A percentile compares a stretch with the other conserved stretches of the same genome.
phyloP scores from a whole-genome alignment of 2,797 vertebrate species.

The Pangasius macronema region DNA sequence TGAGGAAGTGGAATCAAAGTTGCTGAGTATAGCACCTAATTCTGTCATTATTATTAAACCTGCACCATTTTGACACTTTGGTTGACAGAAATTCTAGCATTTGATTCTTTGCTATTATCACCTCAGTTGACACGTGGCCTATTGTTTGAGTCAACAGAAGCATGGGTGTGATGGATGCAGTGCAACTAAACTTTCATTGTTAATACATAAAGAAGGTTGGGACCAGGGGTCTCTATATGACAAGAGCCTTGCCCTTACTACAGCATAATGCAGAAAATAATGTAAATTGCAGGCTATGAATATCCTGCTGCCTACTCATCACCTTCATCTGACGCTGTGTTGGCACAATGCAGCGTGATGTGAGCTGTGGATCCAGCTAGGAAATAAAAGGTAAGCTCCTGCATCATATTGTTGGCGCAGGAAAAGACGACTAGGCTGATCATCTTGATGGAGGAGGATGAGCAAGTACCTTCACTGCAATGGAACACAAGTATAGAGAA shows the following conservation, averaged over 20 bases:
- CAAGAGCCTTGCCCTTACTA: not conserved
- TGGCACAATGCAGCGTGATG: not conserved
- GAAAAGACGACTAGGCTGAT: not conserved
- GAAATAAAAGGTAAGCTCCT: constrained; percentile 3
- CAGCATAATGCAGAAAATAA: constrained; percentile 19
- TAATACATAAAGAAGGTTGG: not conserved
- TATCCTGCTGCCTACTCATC: constrained; percentile 23
- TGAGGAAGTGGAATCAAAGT: constrained; percentile 11
- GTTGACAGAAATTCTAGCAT: not conserved
- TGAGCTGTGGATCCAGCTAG: not conserved
- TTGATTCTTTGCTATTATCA: not conserved
- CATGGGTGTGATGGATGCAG: not conserved
- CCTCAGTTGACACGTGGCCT: not conserved
- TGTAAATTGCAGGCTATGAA: constrained; percentile 41
- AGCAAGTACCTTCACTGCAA: not conserved
- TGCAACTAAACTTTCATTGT: not conserved
- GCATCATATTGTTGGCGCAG: not conserved
- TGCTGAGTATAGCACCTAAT: constrained; percentile 6
- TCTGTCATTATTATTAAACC: not conserved
- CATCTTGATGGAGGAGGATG: not conserved
- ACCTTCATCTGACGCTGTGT: not conserved
- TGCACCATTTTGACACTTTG: not conserved
- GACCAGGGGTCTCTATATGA: not conserved
- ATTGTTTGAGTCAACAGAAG: not conserved
- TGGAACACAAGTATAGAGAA: not conserved